These are phyloP conservation scores for Eumeta japonica DNA, from an alignment of 1,140 invertebrate species.

Conservation along the genomic window DNA sequence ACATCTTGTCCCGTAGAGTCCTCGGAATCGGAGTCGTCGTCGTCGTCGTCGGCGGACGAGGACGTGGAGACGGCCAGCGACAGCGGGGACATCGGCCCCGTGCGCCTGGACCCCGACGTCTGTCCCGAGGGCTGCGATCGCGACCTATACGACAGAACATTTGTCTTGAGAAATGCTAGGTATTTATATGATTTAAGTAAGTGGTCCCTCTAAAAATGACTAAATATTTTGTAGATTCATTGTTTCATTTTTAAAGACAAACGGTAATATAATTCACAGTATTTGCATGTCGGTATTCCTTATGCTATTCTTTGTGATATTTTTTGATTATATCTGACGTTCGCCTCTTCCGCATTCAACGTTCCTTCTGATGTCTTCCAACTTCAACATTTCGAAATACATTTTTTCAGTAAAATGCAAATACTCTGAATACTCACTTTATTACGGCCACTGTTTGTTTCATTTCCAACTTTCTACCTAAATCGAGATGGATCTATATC, in stretches of 20 bases:
- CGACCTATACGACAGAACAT: slow-evolving; percentile 65
- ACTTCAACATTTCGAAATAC: too few species aligned
- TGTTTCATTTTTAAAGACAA: not conserved
- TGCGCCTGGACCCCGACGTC: slow-evolving; percentile 69
- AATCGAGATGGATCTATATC: too few species aligned
- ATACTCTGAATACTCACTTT: too few species aligned
- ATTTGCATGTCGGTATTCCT: not conserved
- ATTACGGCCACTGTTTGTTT: too few species aligned
- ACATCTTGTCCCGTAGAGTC: too few species aligned
- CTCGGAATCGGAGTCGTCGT: slow-evolving; percentile 42
- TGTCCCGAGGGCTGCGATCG: slow-evolving; percentile 75
- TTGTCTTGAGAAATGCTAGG: slow-evolving; percentile 61
- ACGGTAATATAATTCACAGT: not conserved
- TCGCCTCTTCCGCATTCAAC: too few species aligned
- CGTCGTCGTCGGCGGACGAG: slow-evolving; percentile 61
- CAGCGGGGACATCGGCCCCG: slow-evolving; percentile 61
- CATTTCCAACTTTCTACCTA: too few species aligned
- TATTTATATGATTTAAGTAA: slow-evolving; percentile 36
- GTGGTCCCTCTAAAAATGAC: not conserved
- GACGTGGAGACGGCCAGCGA: slow-evolving; percentile 61
- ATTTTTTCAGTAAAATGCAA: too few species aligned
- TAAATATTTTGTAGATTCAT: not conserved
- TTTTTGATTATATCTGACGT: too few species aligned
- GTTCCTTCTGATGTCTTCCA: too few species aligned
- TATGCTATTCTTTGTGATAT: slow-evolving; percentile 1